phyloP scores from a whole-genome alignment of 2,888 invertebrate genomes.

The Meloe dianella region DNA sequence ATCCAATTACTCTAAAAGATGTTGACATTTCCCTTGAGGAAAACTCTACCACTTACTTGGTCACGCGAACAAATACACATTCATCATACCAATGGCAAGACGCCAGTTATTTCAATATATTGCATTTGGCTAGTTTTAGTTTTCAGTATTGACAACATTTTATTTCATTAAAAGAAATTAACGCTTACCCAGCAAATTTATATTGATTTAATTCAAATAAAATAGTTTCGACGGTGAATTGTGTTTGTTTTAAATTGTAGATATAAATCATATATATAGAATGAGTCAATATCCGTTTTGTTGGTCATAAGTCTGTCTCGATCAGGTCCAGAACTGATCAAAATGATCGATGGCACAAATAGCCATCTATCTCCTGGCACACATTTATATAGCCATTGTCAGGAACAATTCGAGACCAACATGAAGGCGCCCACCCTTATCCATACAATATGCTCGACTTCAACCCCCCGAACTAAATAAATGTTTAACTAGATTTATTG shows the following conservation, averaged over 20 bases:
- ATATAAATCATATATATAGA: constrained; percentile 32
- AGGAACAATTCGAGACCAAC: constrained; percentile 45
- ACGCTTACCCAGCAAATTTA: not conserved
- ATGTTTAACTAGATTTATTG: constrained; percentile 44
- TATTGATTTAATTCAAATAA: not conserved
- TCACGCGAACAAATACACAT: constrained; percentile 27
- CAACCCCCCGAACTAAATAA: constrained; percentile 31
- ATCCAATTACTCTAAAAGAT: constrained; percentile 37
- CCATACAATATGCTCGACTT: constrained; percentile 36
- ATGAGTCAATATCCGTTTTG: constrained; percentile 35
- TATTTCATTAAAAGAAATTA: too few relatives aligned
- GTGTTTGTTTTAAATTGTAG: not conserved
- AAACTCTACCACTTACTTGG: constrained; percentile 35
- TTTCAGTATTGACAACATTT: too few relatives aligned
- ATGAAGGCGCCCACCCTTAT: constrained; percentile 36
- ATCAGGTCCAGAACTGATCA: constrained; percentile 54
- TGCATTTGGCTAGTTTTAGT: constrained; percentile 11
- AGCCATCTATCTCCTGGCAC: constrained; percentile 54
- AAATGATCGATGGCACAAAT: constrained; percentile 55
- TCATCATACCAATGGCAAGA: constrained; percentile 30
- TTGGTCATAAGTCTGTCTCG: constrained; percentile 42
- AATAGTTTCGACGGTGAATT: not conserved
- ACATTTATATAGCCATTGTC: constrained; percentile 52
- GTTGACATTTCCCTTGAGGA: constrained; percentile 38
- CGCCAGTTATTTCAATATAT: constrained; percentile 34